phyloP scores from a whole-genome alignment of 2,113 vertebrate genomes.

The Cyphomyrus plagiostoma region DNA sequence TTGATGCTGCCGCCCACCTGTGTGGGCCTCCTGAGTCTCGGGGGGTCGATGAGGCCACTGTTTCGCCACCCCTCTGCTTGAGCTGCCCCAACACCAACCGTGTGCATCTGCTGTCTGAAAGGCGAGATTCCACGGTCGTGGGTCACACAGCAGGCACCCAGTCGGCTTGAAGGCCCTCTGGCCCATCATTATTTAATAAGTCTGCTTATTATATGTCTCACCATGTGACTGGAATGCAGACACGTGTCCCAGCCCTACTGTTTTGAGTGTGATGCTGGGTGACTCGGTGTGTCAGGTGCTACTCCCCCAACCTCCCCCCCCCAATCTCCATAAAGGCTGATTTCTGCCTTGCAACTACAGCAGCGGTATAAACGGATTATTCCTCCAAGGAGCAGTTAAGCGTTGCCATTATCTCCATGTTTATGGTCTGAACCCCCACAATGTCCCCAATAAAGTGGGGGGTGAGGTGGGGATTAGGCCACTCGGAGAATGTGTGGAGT shows the following conservation, averaged over 20 bases:
- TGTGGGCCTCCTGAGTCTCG: neutral
- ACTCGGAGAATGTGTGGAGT: no score
- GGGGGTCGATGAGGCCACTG: neutral
- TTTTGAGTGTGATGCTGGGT: neutral
- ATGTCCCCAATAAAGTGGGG: no score
- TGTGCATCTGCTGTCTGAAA: neutral
- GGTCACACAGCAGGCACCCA: neutral
- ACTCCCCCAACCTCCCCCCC: neutral
- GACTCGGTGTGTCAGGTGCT: neutral
- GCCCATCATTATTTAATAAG: neutral
- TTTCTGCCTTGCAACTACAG: neutral
- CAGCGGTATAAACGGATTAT: neutral
- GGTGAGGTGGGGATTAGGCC: no score
- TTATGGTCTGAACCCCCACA: neutral
- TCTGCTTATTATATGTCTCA: neutral
- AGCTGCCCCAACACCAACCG: neutral
- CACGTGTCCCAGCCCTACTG: neutral
- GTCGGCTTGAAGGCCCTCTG: neutral
- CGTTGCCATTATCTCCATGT: neutral
- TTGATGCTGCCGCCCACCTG: neutral
- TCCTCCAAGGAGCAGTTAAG: neutral
- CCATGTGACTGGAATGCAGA: neutral
- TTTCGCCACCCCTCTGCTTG: neutral
- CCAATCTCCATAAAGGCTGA: neutral
- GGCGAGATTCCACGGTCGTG: neutral